Evolutionary conservation across 2,113 vertebrate genomes (phyloP), one percentile per base, ranked within the genome.

Genomic region (Amazona guildingii): DNA sequence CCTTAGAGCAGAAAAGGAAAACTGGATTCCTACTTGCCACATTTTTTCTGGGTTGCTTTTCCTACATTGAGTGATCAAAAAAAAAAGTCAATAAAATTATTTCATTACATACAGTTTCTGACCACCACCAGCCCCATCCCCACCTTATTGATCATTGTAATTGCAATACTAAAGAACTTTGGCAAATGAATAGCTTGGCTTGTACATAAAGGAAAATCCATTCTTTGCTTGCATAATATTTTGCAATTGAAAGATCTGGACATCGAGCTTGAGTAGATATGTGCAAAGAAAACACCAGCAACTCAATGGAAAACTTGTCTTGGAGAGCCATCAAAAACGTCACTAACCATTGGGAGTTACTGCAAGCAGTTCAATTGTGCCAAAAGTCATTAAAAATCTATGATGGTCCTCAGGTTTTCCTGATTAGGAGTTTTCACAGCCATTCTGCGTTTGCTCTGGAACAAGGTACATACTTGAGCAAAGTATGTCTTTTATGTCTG

Each of bases 251-350:
- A 90, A 46, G 37, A 57, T 24, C 21, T 57, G 31, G 35, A 39
- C 33, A 14, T 3, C 44, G 62, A 51, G 11, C 62, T 81, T 74
- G 54, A 76, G 41, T 70, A 33, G 39, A 21, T 72, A 51, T 0
- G 4, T 67, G 46, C 46, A 55, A 89, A 55, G 43, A n/a, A 80
- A 83, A 84, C 25, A 23, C 13, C 35, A 64, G 52, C 74, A 92
- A 48, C 67, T 75, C 83, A 87, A 90, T 54, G 41, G 31, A 70
- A 86, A 95, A 80, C 51, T 73, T 61, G 29, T 57, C 55, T 89
- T 94, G 67, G 83, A 73, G 33, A 87, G 23, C n/a, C 76, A 31
- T 91, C 63, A 91, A 44, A 92, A 94, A 72, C 52, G 39, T 95
- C 74, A 39, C 28, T 70, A 37, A 41, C 62, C 31, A 35, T 23